Base-by-base conservation (phyloP, 2,888 invertebrate species). In the Pachliopta kotzebuea region DNA sequence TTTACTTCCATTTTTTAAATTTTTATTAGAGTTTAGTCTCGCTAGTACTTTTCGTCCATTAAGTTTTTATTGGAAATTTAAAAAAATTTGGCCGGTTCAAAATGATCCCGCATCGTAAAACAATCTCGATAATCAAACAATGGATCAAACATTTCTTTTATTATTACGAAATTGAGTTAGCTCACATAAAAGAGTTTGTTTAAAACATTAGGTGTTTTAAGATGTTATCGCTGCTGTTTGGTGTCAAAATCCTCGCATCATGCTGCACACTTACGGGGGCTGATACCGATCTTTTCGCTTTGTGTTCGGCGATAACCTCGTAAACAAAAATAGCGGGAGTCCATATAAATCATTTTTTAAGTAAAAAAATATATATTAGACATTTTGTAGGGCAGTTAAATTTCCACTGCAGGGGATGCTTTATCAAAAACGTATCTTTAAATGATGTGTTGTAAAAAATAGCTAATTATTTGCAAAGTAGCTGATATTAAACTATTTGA, bases 181-280 rank as follows among this genome's bases (percentile, higher is more conserved):
- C 84, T 84, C 79, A 81, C 75, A 88, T 88, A 89, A 90, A 90
- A 77, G 87, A 89, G 90, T 90, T 90, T 91, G 91, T 90, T 90
- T 90, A 90, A 90, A 91, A 90, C 89, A 90, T 90, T 90, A 91
- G 90, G 76, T 79, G 81, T 86, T 89, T 86, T 87, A 81, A 88
- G 90, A 91, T 91, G 76, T 86, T 91, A 91, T 91, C 91, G 72
- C 20, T 65, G 31, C 70, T 87, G 85, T 91, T 88, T 90, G 90
- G 90, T 90, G 91, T 91, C 90, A 91, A 89, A 90, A 90, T 76
- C 89, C 88, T 88, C 90, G 85, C 90, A 88, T 91, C 90, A 91
- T 88, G 88, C 89, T 78, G 90, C 45, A 73, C 88, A 90, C 88
- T 90, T 88, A 79, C 77, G 79, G 73, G 72, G 69, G 69, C 69